A percentile compares a stretch with the other conserved stretches of the same genome.
These are phyloP conservation scores for Noctilio leporinus DNA, from an alignment of 2,113 vertebrate genomes.

Conservation along the genomic window DNA sequence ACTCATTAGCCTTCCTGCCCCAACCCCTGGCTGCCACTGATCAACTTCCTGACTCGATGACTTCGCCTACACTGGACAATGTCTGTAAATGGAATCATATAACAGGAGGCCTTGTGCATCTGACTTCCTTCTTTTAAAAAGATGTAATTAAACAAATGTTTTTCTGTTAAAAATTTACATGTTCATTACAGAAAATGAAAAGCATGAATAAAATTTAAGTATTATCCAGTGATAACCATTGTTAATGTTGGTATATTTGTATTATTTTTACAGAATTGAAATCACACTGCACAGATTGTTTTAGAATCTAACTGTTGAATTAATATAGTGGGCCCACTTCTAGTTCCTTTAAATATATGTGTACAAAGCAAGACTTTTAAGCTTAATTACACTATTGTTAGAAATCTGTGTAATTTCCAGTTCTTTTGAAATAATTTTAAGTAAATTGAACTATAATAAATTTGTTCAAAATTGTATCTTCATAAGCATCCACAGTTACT, in stretches of 20 bases:
- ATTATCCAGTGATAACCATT: background rate
- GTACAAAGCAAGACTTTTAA: background rate
- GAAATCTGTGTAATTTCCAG: background rate
- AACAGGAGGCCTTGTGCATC: background rate
- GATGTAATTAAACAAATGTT: background rate
- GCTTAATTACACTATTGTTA: background rate
- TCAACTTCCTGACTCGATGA: background rate
- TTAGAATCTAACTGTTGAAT: background rate
- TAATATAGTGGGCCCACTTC: background rate
- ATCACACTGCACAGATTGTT: background rate
- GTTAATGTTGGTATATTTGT: background rate
- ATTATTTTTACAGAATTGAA: background rate
- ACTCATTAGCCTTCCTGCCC: background rate
- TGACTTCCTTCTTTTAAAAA: background rate
- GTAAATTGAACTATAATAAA: constrained; percentile 16
- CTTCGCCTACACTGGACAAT: background rate
- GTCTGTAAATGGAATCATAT: background rate
- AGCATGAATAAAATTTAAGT: background rate
- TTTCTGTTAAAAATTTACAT: background rate
- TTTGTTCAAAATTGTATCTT: background rate
- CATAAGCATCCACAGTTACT: background rate
- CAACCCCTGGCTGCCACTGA: background rate
- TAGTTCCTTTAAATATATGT: background rate
- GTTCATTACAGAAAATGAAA: background rate
- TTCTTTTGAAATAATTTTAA: constrained; percentile 16